Evolutionary conservation across 2,797 vertebrate genomes (phyloP), one percentile per base, ranked within the genome.

Genomic region (Stomatorhinus walkeri): DNA sequence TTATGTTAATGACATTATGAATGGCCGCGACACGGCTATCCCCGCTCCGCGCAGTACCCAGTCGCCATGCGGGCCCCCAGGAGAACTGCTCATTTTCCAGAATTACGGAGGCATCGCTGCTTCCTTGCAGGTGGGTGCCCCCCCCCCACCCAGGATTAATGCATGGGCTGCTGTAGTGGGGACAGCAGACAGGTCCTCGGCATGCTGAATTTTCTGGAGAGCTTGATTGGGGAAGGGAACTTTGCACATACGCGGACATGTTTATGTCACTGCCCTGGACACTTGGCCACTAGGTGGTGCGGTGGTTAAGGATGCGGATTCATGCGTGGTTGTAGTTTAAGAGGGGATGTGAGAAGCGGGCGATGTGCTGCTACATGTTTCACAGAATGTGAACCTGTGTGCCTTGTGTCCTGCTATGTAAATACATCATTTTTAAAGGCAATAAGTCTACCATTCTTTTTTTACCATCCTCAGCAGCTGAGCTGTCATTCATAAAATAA

Each of bases 1-100:
- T 98, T 98, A 98, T 99, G 98, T 98, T 99, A 99, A 99, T 97
- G 97, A 97, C 96, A 97, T 97, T 97, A 98, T 98, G 97, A 98
- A 98, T 98, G 97, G 97, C 96, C 95, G 95, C 94, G 94, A 95
- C 95, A 93, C 94, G 93, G 93, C 94, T 95, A 97, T 96, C 97
- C 97, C 98, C 97, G 98, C 98, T 98, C 96, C 97, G 97, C 97
- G 97, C 97, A 94, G 96, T 97, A 96, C 96, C 96, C 95, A 96
- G 95, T 96, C 96, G 96, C 96, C 95, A 94, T 91, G 93, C 93
- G 90, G 93, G 94, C 94, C 95, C 97, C 97, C 97, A 96, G 95
- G 97, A 98, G 98, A 96, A 95, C 94, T 94, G 95, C 97, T 98
- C 97, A 96, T 97, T 98, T 98, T 97, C 96, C 96, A 95, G 97